Evolutionary conservation across 2,113 vertebrate species (phyloP), one percentile per base, ranked within the genome.

Genomic region (Alaudala cheleensis): DNA sequence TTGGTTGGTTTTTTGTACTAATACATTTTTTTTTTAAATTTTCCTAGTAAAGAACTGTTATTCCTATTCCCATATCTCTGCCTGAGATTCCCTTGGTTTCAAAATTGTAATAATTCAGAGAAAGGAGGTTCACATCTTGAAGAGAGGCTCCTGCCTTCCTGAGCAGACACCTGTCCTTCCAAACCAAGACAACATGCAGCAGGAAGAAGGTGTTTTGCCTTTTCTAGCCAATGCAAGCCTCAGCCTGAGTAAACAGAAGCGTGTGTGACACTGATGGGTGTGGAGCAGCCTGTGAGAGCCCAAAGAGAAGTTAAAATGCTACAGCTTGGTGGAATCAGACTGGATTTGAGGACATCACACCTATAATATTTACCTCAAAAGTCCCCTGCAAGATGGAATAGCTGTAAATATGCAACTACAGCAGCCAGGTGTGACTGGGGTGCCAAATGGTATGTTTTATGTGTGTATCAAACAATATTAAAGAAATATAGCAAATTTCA

Each of bases 201-300:
- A 66, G 62, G 10, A 69, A 77, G 79, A 10, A 51, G 5, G 21
- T 21, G 21, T 26, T 17, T 49, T 57, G 21, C 2, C 10, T 65
- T 76, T 51, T n/a, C 25, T 6, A 70, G n/a, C 4, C 50, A 49
- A n/a, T 9, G 19, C 12, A 49, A 61, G 10, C 5, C 24, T 40
- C 40, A 72, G 31, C 7, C 14, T 16, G 15, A 72, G 34, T 40
- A 69, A 80, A 37, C 2, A 1, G 34, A 74, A 34, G 20, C 3
- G 1, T 47, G 49, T 2, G 0, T n/a, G 49, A 72, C 11, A 34
- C 14, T 51, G 39, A 47, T 25, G 64, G 65, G 19, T 0, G 2
- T 10, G 33, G 21, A 64, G 33, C 23, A 67, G 26, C 44, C 56
- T 5, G 7, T 3, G 28, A 65, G 14, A 56, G 19, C 10, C 24